A percentile compares a stretch with the other conserved stretches of the same genome.
Conservation (phyloP, 1,140 invertebrate genomes). For the Drosophila burlai region DNA sequence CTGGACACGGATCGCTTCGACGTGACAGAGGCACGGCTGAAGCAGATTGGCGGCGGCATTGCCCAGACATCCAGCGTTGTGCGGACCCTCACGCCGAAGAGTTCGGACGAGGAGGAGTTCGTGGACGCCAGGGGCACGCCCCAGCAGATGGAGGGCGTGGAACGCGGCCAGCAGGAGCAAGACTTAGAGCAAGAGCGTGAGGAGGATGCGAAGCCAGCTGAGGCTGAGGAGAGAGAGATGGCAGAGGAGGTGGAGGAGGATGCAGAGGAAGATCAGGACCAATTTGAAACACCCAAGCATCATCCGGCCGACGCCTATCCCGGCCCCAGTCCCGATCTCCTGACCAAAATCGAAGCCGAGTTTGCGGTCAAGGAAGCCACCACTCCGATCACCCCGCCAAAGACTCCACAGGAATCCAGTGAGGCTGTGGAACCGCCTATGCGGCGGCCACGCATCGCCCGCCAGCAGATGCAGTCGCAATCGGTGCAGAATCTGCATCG, state of each 20-base stretch:
- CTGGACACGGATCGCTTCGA: conserved; percentile 80
- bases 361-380: neutral
- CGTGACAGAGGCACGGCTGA: conserved; percentile 72
- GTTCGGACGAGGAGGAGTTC: conserved; percentile 78
- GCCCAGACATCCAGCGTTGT: conserved; percentile 66
- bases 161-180: conserved; percentile 14
- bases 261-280: neutral
- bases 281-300: conserved; percentile 43
- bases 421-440: conserved; percentile 42
- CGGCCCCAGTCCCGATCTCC: neutral
- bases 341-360: neutral
- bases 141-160: conserved; percentile 16
- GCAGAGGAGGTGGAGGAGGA: neutral
- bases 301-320: conserved; percentile 14
- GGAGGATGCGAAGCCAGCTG: neutral
- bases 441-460: conserved; percentile 48
- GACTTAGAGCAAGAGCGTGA: neutral
- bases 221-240: neutral
- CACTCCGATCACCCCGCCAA: conserved; percentile 1
- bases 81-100: conserved; percentile 64
- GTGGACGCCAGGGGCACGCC: conserved; percentile 72
- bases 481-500: conserved; percentile 81
- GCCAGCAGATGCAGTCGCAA: conserved; percentile 68
- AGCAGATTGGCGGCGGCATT: conserved; percentile 78
- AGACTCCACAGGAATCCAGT: neutral